A percentile compares a stretch with the other conserved stretches of the same genome.
Conservation (phyloP, 2,888 invertebrate genomes). For the Himalopsyche anomala region DNA sequence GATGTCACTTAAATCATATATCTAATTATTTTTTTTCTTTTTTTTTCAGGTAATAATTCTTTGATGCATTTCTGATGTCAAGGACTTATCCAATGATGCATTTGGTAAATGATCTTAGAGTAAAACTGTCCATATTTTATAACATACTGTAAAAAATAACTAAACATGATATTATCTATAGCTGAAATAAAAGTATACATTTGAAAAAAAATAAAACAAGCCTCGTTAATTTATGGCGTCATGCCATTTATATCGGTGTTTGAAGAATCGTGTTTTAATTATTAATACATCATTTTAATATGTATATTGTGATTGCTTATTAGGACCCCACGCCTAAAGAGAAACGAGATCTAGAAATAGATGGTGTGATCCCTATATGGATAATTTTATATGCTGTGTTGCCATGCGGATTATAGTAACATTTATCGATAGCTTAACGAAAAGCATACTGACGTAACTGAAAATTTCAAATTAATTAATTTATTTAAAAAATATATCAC, state of each 20-base stretch:
- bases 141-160: no score
- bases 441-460: neutral
- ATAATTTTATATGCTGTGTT: conserved; percentile 1
- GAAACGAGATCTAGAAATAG: neutral
- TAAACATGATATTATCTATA: no score
- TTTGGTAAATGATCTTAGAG: no score
- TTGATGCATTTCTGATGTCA: no score
- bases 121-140: no score
- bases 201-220: no score
- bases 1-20: neutral
- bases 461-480: neutral
- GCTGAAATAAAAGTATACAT: no score
- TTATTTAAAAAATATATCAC: no score
- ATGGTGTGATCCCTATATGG: conserved; percentile 9
- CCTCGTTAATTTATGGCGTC: neutral
- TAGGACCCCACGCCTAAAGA: conserved; percentile 1
- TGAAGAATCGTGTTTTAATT: neutral
- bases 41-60: conserved; percentile 47
- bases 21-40: conserved; percentile 46
- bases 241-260: neutral
- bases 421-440: neutral
- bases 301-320: neutral
- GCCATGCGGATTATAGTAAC: conserved; percentile 8
- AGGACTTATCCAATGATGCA: no score
- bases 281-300: neutral